Evolutionary conservation across 2,888 invertebrate genomes (phyloP).

Genomic region (Drosophila meridionalis): DNA sequence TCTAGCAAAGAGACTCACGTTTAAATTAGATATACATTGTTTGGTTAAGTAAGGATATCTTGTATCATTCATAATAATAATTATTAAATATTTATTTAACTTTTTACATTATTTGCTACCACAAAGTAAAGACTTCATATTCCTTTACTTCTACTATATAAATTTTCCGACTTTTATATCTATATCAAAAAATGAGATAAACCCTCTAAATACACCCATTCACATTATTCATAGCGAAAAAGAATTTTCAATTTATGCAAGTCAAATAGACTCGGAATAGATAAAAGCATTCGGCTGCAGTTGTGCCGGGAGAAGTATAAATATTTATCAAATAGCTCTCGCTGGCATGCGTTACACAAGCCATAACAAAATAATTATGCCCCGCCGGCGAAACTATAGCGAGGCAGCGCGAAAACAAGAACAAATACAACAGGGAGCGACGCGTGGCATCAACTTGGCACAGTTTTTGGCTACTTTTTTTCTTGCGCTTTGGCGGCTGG

Average conservation of each 20-base stretch:
- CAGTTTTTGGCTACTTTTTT: constrained; percentile 48
- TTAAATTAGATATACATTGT: too few species aligned
- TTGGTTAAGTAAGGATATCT: too few species aligned
- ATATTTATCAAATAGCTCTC: neutral
- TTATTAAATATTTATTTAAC: neutral
- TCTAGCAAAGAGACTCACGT: neutral
- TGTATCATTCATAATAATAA: neutral
- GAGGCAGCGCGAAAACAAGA: neutral
- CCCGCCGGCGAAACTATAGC: constrained; percentile 10
- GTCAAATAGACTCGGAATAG: neutral
- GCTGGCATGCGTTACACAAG: constrained; percentile 7
- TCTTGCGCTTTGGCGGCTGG: constrained; percentile 16
- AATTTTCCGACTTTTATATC: neutral
- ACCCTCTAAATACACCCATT: neutral
- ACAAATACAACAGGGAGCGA: constrained; percentile 13
- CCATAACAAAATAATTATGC: constrained; percentile 6
- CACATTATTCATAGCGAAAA: neutral
- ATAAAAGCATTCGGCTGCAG: neutral
- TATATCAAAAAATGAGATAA: neutral
- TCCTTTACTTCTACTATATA: neutral
- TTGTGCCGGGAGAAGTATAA: neutral
- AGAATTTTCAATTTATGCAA: constrained; percentile 4
- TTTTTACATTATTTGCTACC: neutral
- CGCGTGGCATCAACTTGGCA: constrained; percentile 72
- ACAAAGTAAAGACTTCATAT: neutral